Conservation (phyloP, 2,797 vertebrate genomes). For the Sternotherus odoratus region DNA sequence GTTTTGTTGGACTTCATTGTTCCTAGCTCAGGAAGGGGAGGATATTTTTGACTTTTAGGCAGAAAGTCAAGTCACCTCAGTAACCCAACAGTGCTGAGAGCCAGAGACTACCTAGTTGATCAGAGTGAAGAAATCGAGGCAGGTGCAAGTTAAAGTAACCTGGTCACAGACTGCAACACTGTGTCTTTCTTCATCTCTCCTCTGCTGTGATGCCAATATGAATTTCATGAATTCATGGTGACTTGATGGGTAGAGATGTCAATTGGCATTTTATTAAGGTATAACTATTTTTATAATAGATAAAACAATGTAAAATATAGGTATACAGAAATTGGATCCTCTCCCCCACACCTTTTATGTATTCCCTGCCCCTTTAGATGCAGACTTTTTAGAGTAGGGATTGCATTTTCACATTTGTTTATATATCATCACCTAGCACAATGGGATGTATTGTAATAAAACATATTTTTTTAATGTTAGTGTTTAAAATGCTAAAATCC, state of each 20-base stretch:
- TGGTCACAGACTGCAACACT: background rate
- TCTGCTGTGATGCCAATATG: rapidly evolving
- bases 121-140: rapidly evolving
- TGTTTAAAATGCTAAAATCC: background rate
- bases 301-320: background rate
- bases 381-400: background rate
- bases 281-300: background rate
- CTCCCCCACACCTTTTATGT: background rate
- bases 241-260: background rate
- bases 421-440: rapidly evolving
- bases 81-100: background rate
- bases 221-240: background rate
- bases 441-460: background rate
- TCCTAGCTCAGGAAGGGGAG: background rate
- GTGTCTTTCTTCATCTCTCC: background rate
- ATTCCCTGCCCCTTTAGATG: background rate
- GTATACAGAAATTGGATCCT: background rate
- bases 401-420: background rate
- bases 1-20: rapidly evolving
- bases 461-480: background rate
- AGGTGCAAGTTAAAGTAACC: background rate
- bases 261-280: background rate
- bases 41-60: rapidly evolving
- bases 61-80: background rate
- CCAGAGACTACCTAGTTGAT: rapidly evolving